Conservation (phyloP, 2,113 vertebrate species). For the Oncorhynchus clarkii region DNA sequence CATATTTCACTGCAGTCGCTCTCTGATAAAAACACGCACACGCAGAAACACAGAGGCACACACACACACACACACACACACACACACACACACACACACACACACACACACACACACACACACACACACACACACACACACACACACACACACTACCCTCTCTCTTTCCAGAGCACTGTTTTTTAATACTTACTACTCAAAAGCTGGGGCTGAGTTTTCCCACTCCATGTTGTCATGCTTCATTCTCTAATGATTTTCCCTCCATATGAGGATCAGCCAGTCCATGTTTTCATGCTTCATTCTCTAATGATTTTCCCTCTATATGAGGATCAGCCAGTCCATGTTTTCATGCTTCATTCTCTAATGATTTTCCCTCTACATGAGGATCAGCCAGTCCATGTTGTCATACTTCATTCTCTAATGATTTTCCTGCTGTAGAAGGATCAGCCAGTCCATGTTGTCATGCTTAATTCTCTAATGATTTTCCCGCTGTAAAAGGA, state of each 20-base stretch:
- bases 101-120: background rate
- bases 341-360: too few species aligned
- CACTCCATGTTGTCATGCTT: too few species aligned
- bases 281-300: too few species aligned
- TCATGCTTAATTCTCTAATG: background rate
- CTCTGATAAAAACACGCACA: background rate
- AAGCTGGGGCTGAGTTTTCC: constrained; percentile 21
- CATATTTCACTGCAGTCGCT: constrained; percentile 58
- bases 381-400: background rate
- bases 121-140: constrained; percentile 2
- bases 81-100: background rate
- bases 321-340: too few species aligned
- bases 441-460: background rate
- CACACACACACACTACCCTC: background rate
- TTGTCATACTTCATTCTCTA: too few species aligned
- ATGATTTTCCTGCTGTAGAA: too few species aligned
- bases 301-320: too few species aligned
- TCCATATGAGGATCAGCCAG: too few species aligned
- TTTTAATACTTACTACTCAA: background rate
- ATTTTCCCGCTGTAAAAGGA: too few species aligned
- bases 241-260: too few species aligned
- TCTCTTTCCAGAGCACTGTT: background rate
- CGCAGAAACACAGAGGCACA: background rate
- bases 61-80: background rate
- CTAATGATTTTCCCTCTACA: too few species aligned